Conservation (phyloP, 1,140 invertebrate genomes). For the Bombus confusus region DNA sequence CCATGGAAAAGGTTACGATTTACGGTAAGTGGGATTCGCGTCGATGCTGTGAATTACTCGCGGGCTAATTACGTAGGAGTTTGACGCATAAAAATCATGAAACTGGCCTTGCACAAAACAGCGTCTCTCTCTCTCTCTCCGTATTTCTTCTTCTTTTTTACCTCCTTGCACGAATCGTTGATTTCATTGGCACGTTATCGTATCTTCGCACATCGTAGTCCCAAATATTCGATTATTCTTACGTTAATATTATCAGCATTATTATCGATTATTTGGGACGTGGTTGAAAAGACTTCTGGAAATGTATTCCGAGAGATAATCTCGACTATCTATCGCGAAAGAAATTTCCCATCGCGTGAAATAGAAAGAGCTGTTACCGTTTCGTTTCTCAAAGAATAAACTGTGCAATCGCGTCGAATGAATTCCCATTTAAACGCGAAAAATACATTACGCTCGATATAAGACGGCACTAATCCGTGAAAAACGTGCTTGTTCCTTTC, state of each 20-base stretch:
- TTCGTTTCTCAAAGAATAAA: neutral
- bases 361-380: neutral
- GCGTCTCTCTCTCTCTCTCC: neutral
- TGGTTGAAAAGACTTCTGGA: neutral
- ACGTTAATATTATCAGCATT: neutral
- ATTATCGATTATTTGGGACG: neutral
- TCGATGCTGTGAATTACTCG: slow-evolving; percentile 45
- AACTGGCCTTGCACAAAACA: neutral
- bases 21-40: slow-evolving; percentile 58
- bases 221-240: neutral
- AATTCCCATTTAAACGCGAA: slow-evolving; percentile 10
- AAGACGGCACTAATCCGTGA: slow-evolving; percentile 32
- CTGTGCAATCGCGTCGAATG: neutral
- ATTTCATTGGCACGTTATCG: neutral
- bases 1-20: slow-evolving; percentile 47
- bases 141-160: neutral
- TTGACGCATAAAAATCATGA: neutral
- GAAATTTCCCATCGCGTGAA: neutral
- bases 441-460: slow-evolving; percentile 28
- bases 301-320: neutral
- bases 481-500: slow-evolving; percentile 20
- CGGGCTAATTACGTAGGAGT: neutral
- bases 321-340: neutral
- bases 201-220: no score
- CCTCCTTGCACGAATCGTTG: neutral